phyloP scores from a whole-genome alignment of 2,113 vertebrate genomes.

The Sardina pilchardus region DNA sequence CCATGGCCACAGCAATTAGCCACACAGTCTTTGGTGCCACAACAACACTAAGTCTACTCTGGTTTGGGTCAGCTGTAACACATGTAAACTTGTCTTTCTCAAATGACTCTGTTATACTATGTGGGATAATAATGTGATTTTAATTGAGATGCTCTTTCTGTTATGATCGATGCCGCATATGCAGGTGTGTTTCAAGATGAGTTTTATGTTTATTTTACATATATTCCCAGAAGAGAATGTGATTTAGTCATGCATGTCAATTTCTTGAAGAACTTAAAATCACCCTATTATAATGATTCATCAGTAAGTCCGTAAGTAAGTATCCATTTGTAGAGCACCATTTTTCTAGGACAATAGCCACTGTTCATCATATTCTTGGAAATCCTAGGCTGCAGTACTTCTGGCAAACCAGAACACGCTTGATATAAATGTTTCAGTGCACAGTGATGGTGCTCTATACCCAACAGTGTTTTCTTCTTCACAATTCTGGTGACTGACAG shows the following conservation, averaged over 20 bases:
- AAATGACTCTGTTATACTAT: not conserved
- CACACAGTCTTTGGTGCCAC: not conserved
- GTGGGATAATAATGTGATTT: not conserved
- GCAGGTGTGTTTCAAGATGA: not conserved
- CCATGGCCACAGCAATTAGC: not conserved
- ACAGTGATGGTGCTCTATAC: not conserved
- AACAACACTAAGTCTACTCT: not conserved
- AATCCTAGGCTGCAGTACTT: not conserved
- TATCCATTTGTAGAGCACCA: no score
- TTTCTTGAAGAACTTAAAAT: not conserved
- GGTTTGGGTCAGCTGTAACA: not conserved
- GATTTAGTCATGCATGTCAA: not conserved
- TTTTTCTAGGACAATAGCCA: no score
- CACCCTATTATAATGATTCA: no score
- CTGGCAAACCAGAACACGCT: not conserved
- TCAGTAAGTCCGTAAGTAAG: no score
- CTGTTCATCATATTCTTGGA: not conserved
- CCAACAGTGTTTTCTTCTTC: not conserved
- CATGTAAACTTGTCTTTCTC: not conserved
- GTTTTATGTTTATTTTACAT: not conserved
- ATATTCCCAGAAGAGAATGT: not conserved
- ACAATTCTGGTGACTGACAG: not conserved
- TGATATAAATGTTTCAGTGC: not conserved
- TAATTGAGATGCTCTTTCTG: not conserved
- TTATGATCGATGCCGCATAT: not conserved